Conservation (phyloP, 2,888 invertebrate species). For the Dasypolia templi region DNA sequence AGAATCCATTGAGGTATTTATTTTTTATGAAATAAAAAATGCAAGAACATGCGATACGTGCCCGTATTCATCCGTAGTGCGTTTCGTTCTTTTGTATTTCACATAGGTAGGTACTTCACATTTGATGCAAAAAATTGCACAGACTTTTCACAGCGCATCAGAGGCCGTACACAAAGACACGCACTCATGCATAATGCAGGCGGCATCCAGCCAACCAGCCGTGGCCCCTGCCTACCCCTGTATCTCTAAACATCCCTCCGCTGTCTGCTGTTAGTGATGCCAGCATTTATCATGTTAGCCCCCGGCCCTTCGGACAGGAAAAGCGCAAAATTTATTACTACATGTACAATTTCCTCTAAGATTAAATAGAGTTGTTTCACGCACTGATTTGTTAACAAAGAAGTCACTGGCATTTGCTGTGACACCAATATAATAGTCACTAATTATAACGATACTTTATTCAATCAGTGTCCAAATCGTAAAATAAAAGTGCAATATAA, state of each 20-base stretch:
- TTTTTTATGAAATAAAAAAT: background rate
- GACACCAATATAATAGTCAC: background rate
- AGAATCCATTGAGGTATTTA: background rate
- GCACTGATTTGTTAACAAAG: constrained; percentile 1
- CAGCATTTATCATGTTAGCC: constrained; percentile 38
- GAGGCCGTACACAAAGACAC: background rate
- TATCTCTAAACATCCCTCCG: constrained; percentile 24
- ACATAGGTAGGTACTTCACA: background rate
- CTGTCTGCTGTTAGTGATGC: constrained; percentile 37
- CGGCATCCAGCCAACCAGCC: constrained; percentile 13
- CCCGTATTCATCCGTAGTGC: background rate
- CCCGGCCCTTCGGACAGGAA: constrained; percentile 33
- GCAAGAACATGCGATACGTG: background rate
- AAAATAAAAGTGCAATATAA: background rate
- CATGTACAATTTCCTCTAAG: constrained; percentile 12
- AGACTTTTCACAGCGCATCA: background rate
- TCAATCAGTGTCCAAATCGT: background rate
- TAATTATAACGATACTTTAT: background rate
- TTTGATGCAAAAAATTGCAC: background rate
- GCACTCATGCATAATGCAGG: constrained; percentile 55
- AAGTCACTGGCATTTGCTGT: background rate
- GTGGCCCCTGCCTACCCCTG: constrained; percentile 23
- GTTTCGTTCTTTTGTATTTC: constrained; percentile 16
- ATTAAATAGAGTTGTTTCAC: constrained; percentile 28
- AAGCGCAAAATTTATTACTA: constrained; percentile 39